phyloP scores from a whole-genome alignment of 2,888 invertebrate genomes.

The Mylabris sibirica region DNA sequence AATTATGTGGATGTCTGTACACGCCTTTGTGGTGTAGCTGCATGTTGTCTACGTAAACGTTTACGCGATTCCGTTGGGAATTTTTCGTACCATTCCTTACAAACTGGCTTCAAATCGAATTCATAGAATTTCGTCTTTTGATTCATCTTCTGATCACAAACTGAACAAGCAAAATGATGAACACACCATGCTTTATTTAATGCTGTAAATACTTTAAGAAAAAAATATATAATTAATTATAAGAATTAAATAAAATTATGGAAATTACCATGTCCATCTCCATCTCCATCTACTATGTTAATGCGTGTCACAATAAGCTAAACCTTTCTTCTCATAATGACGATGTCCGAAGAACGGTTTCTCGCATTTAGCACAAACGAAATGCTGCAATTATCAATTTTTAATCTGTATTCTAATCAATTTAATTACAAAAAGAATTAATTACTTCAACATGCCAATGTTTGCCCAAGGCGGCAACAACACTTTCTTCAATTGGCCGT shows the following conservation, averaged over 20 bases:
- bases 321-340: slow-evolving; percentile 97
- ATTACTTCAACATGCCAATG: slow-evolving; percentile 98
- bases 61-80: slow-evolving; percentile 94
- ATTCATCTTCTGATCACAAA: slow-evolving; percentile 95
- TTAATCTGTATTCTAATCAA: too few relatives aligned
- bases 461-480: slow-evolving; percentile 97
- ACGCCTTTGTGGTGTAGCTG: slow-evolving; percentile 71
- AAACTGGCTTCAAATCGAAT: slow-evolving; percentile 97
- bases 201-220: slow-evolving; percentile 88
- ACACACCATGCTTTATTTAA: slow-evolving; percentile 99
- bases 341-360: slow-evolving; percentile 99
- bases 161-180: slow-evolving; percentile 96
- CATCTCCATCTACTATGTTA: too few relatives aligned
- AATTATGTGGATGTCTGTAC: slow-evolving; percentile 41
- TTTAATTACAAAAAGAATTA: slow-evolving; percentile 13
- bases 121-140: slow-evolving; percentile 99
- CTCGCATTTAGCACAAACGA: slow-evolving; percentile 99
- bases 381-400: slow-evolving; percentile 73
- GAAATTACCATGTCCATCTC: slow-evolving; percentile 92
- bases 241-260: slow-evolving; percentile 14
- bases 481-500: slow-evolving; percentile 97
- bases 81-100: slow-evolving; percentile 97
- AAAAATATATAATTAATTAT: slow-evolving; percentile 11
- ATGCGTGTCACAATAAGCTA: slow-evolving; percentile 99
- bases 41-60: slow-evolving; percentile 88